Evolutionary conservation across 2,888 invertebrate species (phyloP).

Genomic region (Notodonta ziczac): DNA sequence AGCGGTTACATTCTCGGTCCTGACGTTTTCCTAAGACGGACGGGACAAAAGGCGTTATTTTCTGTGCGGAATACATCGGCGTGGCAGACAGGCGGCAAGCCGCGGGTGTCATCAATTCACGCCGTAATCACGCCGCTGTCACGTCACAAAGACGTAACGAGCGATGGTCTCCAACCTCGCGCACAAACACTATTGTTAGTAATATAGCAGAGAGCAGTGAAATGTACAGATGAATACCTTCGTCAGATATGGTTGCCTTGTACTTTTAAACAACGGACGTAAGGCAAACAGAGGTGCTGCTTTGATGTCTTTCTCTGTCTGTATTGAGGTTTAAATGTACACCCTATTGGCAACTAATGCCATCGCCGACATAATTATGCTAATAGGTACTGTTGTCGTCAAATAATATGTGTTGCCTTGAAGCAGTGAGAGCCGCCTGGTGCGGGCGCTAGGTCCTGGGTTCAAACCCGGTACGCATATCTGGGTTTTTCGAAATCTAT

Average conservation of each 20-base stretch:
- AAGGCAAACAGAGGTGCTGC: too few relatives aligned
- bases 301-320: too few relatives aligned
- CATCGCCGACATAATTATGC: too few relatives aligned
- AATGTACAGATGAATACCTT: background rate
- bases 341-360: too few relatives aligned
- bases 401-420: too few relatives aligned
- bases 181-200: conserved; percentile 2
- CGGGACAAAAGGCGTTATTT: background rate
- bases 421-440: too few relatives aligned
- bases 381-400: too few relatives aligned
- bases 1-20: background rate
- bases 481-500: too few relatives aligned
- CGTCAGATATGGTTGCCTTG: background rate
- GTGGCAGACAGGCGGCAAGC: background rate
- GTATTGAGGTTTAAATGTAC: too few relatives aligned
- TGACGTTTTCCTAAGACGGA: background rate
- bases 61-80: background rate
- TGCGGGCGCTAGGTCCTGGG: too few relatives aligned
- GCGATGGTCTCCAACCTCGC: conserved; percentile 3
- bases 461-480: too few relatives aligned
- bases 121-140: conserved; percentile 21
- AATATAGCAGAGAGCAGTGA: background rate
- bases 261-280: background rate
- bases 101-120: conserved; percentile 15
- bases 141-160: conserved; percentile 6